phyloP scores from a whole-genome alignment of 30 jellyfish, hydroid and myxozoan genomes.

The Calvadosia cruxmelitensis region DNA sequence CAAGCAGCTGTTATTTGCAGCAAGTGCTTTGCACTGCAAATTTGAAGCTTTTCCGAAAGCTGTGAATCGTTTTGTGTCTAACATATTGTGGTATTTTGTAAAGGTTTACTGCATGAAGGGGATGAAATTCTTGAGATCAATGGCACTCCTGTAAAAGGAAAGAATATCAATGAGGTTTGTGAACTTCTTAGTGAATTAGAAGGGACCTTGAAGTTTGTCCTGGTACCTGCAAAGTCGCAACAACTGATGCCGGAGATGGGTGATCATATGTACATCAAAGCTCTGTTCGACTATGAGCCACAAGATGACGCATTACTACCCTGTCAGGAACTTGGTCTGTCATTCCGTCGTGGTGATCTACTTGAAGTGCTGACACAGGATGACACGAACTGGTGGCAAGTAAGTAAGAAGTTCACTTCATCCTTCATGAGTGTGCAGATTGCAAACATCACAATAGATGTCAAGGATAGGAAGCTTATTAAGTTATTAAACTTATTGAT shows the following conservation, averaged over 20 bases:
- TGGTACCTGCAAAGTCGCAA: conserved; percentile 63
- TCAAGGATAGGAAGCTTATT: no score
- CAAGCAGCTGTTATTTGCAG: no score
- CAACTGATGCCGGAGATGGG: background rate
- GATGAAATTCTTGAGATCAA: conserved; percentile 94
- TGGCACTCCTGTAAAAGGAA: conserved; percentile 77
- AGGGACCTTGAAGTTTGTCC: conserved; percentile 77
- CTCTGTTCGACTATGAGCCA: conserved; percentile 85
- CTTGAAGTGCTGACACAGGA: conserved; percentile 62
- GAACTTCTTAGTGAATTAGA: conserved; percentile 82
- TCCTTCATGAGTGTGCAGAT: no score
- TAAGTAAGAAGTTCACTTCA: no score
- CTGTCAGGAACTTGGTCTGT: conserved; percentile 80
- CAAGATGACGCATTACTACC: conserved; percentile 75
- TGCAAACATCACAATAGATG: no score
- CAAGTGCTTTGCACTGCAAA: no score
- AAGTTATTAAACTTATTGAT: no score
- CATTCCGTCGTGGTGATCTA: conserved; percentile 77
- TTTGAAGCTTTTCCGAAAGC: no score
- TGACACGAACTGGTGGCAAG: conserved; percentile 99
- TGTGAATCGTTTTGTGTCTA: no score
- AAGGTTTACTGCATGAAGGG: conserved; percentile 90
- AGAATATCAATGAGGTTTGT: conserved; percentile 71
- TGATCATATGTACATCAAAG: conserved; percentile 35
- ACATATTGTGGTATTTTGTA: no score